Evolutionary conservation across 92 coral and sea anemone genomes (phyloP), one percentile per base, ranked within the genome.

Genomic region (Heliopora coerulea): DNA sequence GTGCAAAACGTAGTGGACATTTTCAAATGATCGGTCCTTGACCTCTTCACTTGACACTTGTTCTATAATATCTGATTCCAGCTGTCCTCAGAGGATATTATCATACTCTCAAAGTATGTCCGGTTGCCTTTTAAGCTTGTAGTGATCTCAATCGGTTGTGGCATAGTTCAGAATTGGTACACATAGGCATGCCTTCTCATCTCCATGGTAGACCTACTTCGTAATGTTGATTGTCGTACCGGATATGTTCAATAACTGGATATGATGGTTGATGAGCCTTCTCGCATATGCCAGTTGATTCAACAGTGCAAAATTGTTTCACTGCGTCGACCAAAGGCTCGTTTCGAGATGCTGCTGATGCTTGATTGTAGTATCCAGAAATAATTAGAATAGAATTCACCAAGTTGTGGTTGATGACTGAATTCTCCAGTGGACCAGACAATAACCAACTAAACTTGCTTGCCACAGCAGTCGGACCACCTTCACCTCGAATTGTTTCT

Each of bases 371-470:
- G 29, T 23, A 1, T 27, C 32, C 87, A 20, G 87, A 72, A 69
- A 83, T 78, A 59, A 83, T 62, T 24, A 78, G 62, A 26, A 78
- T 78, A n/a, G 79, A 77, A 10, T 35, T 29, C 18, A 61, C 79
- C 42, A 39, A 48, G 29, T 54, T 37, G 29, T 54, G 28, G n/a
- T 56, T 49, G 52, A 66, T 54, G n/a, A 19, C 23, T 41, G 65
- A 66, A 9, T 3, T 21, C 12, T 83, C 20, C 15, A 54, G 46
- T 59, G 87, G 83, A 34, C 87, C 80, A 1, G 75, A 78, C 56
- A 83, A 78, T 49, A 77, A 24, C 79, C 87, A 83, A 49, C 83
- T 83, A 24, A 78, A 68, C 33, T 83, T 83, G 49, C 87, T 77
- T 70, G 62, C 11, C 15, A 83, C 78, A 46, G 87, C 83, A 25